phyloP scores from a whole-genome alignment of 2,113 vertebrate species.

The Sialia sialis region DNA sequence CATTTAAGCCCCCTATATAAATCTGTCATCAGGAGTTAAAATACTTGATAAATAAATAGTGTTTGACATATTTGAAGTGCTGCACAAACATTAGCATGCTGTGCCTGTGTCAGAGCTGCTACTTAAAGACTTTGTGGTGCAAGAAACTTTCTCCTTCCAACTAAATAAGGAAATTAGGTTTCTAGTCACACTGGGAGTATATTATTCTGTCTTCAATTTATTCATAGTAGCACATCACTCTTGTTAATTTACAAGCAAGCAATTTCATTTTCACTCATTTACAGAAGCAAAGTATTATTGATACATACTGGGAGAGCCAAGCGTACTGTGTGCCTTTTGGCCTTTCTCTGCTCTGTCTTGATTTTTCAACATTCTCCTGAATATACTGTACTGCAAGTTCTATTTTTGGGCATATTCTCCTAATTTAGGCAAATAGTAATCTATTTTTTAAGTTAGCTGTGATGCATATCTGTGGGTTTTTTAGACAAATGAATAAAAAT shows the following conservation, averaged over 20 bases:
- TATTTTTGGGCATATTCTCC: not conserved
- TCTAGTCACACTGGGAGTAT: conserved; percentile 8
- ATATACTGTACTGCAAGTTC: not conserved
- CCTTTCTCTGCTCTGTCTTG: not conserved
- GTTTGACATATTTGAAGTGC: not conserved
- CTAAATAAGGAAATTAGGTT: conserved; percentile 45
- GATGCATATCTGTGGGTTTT: not conserved
- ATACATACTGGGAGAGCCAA: not conserved
- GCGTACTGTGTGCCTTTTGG: rapidly evolving
- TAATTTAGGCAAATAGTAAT: not conserved
- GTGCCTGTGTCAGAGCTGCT: not conserved
- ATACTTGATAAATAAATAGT: not conserved
- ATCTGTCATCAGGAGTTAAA: not conserved
- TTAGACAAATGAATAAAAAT: not conserved
- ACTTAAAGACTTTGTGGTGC: not conserved
- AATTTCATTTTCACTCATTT: not conserved
- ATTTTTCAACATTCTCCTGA: not conserved
- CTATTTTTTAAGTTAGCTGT: not conserved
- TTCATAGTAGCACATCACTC: not conserved
- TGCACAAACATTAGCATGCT: not conserved
- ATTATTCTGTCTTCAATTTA: not conserved
- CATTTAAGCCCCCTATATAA: not conserved
- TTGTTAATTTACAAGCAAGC: conserved; percentile 29
- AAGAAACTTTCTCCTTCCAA: not conserved
- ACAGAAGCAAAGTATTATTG: not conserved